These are phyloP conservation scores for Colaptes auratus DNA, from an alignment of 2,113 vertebrate species.

Conservation along the genomic window DNA sequence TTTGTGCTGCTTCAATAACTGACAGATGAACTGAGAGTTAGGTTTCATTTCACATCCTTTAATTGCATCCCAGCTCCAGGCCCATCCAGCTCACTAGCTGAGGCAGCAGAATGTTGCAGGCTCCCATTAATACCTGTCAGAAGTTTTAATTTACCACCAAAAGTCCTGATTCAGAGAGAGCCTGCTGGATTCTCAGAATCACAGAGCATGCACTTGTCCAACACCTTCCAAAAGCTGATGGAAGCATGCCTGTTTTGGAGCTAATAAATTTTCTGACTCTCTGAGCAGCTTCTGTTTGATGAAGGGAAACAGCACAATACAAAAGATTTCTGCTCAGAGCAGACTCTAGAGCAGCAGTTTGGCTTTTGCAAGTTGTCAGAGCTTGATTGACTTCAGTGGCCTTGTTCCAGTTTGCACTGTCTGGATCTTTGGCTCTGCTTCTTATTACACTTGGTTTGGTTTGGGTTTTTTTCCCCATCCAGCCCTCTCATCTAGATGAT, in stretches of 20 bases:
- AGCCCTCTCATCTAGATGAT: not conserved
- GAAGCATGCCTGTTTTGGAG: not conserved
- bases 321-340: not conserved
- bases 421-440: not conserved
- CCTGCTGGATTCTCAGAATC: not conserved
- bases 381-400: not conserved
- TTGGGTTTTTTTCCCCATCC: not conserved
- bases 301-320: not conserved
- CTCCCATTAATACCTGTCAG: not conserved
- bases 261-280: not conserved
- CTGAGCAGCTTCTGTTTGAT: not conserved
- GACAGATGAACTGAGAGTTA: not conserved
- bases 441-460: not conserved
- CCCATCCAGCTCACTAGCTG: not conserved
- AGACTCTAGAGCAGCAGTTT: not conserved
- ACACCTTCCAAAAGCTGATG: not conserved
- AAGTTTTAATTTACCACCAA: not conserved
- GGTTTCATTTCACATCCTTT: not conserved
- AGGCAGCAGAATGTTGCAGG: not conserved
- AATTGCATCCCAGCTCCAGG: not conserved
- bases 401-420: not conserved
- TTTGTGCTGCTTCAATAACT: not conserved
- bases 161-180: not conserved
- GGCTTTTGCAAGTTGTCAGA: conserved; percentile 8
- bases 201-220: not conserved